phyloP scores from a whole-genome alignment of 2,888 invertebrate species.

The Unio pictorum region DNA sequence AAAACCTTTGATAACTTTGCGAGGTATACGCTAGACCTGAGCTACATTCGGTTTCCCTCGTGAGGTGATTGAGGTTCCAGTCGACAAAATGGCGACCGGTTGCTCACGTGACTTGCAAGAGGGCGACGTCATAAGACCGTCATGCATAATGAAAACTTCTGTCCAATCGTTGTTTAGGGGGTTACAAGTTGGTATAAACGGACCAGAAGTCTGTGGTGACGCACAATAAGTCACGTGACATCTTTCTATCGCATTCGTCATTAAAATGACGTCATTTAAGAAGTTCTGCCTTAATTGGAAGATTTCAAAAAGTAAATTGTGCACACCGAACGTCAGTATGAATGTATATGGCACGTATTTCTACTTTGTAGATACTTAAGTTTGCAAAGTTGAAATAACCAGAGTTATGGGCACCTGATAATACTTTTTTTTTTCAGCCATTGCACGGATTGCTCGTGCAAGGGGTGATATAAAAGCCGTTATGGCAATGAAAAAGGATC shows the following conservation, averaged over 20 bases:
- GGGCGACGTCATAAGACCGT: slow-evolving; percentile 47
- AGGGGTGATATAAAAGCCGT: no score
- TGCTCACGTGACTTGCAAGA: slow-evolving; percentile 47
- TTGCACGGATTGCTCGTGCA: no score
- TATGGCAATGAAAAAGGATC: no score
- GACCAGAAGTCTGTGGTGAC: slow-evolving; percentile 4
- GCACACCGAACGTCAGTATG: slow-evolving; percentile 1
- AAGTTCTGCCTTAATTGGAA: no score
- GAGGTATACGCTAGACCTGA: no score
- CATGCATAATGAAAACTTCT: slow-evolving; percentile 42
- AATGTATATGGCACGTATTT: no score
- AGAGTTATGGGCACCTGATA: no score
- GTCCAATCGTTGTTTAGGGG: slow-evolving; percentile 32
- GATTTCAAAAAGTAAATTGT: slow-evolving; percentile 1
- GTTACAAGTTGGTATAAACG: slow-evolving; percentile 17
- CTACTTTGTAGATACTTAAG: no score
- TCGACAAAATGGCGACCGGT: slow-evolving; percentile 50
- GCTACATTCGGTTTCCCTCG: slow-evolving; percentile 19
- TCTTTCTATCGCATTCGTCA: background rate
- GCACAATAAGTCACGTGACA: background rate
- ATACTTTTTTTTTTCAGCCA: no score
- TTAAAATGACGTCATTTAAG: no score
- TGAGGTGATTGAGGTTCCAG: slow-evolving; percentile 34
- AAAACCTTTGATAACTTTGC: no score
- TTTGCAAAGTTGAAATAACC: no score